These are phyloP conservation scores for Otus scops DNA, from an alignment of 2,797 vertebrate species.

Conservation along the genomic window DNA sequence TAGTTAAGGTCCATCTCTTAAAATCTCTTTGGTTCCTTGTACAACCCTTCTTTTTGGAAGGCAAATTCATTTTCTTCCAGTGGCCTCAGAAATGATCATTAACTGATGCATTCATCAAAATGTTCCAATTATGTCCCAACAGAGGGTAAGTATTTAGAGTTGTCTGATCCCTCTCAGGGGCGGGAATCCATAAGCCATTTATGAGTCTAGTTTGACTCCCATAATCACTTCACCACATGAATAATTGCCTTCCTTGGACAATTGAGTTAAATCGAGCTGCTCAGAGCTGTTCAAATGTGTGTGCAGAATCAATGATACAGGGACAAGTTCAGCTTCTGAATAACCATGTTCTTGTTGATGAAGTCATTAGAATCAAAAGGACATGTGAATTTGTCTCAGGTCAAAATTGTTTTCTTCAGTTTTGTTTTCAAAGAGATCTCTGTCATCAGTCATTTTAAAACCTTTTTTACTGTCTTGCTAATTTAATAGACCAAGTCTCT, in stretches of 20 bases:
- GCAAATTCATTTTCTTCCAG: background rate
- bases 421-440: background rate
- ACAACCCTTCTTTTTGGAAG: background rate
- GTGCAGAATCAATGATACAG: background rate
- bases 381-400: background rate
- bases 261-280: background rate
- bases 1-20: background rate
- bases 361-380: background rate
- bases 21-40: background rate
- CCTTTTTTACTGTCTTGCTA: background rate
- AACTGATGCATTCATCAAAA: background rate
- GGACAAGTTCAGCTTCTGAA: background rate
- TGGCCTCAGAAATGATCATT: background rate
- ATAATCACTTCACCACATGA: background rate
- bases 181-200: background rate
- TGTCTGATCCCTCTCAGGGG: background rate
- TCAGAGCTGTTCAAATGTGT: background rate
- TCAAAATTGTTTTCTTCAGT: background rate
- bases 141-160: background rate
- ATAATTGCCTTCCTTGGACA: background rate
- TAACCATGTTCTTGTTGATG: background rate
- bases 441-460: background rate
- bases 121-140: background rate
- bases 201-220: background rate
- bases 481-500: background rate